phyloP scores from a whole-genome alignment of 2,113 vertebrate species.

The Amphiprion percula region DNA sequence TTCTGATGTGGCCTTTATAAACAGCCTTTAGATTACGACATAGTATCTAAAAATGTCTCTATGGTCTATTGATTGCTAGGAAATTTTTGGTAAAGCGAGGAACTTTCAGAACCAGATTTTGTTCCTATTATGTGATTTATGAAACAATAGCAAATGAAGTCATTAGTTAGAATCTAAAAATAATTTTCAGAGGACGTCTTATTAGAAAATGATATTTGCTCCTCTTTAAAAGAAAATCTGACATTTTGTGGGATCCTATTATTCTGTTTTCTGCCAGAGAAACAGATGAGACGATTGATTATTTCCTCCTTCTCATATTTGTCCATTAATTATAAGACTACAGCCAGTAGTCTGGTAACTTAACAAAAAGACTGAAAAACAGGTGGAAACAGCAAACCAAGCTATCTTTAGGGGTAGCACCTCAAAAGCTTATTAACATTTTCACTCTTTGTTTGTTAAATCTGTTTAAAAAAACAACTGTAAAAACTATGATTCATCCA shows the following conservation, averaged over 20 bases:
- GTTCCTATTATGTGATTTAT: neutral
- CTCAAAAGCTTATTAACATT: neutral
- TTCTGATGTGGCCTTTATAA: neutral
- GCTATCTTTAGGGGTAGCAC: neutral
- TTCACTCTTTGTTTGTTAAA: neutral
- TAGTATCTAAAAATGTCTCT: neutral
- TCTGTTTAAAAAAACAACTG: neutral
- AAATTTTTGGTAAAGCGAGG: neutral
- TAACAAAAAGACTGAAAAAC: too few species aligned
- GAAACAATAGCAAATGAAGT: neutral
- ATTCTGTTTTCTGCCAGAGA: too few species aligned
- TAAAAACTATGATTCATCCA: too few species aligned
- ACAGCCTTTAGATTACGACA: neutral
- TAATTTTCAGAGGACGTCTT: neutral
- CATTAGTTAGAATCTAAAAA: too few species aligned
- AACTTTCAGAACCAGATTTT: neutral
- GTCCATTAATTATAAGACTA: too few species aligned
- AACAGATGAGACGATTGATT: too few species aligned
- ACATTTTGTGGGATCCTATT: too few species aligned
- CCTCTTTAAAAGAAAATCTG: too few species aligned
- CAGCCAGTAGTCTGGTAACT: too few species aligned
- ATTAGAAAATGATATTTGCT: neutral
- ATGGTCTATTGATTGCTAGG: neutral
- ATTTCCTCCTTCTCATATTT: too few species aligned
- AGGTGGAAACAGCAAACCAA: neutral